These are phyloP conservation scores for Dolichotis patagonum DNA, from an alignment of 2,113 vertebrate species.

Conservation along the genomic window DNA sequence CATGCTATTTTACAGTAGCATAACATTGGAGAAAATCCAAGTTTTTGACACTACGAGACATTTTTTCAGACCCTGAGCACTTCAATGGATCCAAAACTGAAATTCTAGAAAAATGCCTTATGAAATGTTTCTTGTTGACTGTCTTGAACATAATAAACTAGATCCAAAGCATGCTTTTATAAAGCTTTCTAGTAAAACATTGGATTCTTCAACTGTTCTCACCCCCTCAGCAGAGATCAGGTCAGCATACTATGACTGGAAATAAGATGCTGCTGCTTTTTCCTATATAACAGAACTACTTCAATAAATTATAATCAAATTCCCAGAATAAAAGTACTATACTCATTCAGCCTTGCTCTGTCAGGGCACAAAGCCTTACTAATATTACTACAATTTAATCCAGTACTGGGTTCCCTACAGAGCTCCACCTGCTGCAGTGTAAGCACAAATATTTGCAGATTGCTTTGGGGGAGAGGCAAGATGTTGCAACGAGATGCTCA, in stretches of 20 bases:
- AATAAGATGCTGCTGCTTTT: conserved; percentile 73
- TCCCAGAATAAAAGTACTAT: conserved; percentile 26
- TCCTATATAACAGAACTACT: conserved; percentile 66
- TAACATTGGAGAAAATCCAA: conserved; percentile 91
- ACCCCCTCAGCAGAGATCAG: conserved; percentile 72
- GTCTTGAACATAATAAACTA: conserved; percentile 91
- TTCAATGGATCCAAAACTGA: conserved; percentile 85
- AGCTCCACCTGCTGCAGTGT: conserved; percentile 84
- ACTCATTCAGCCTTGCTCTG: conserved; percentile 54
- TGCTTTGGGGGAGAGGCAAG: conserved; percentile 80
- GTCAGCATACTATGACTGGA: not conserved
- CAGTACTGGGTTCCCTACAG: conserved; percentile 59
- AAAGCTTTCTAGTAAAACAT: conserved; percentile 79
- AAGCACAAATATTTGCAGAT: conserved; percentile 59
- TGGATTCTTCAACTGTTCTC: conserved; percentile 68
- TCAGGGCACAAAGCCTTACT: conserved; percentile 57
- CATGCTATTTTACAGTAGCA: conserved; percentile 95
- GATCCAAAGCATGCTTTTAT: conserved; percentile 86
- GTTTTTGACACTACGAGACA: conserved; percentile 91
- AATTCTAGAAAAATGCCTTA: conserved; percentile 87
- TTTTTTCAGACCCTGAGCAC: conserved; percentile 89
- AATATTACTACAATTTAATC: conserved; percentile 56
- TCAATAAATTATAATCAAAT: conserved; percentile 39
- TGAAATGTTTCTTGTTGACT: conserved; percentile 87
- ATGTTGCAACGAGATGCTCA: conserved; percentile 83